phyloP scores from a whole-genome alignment of 2,113 vertebrate genomes.

The Monarcha castaneiventris region DNA sequence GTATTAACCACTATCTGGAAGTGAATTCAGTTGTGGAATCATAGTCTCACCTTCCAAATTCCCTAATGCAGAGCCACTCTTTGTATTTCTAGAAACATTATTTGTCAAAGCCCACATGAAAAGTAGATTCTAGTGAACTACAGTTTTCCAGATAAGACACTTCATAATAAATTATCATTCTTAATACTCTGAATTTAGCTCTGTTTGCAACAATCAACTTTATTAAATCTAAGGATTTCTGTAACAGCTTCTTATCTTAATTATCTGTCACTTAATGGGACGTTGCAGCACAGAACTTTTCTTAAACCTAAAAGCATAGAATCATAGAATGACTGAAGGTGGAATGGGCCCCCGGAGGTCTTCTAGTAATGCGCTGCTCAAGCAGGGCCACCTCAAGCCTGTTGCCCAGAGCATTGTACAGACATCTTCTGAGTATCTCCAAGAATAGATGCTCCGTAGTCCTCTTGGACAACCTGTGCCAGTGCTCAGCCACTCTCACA shows the following conservation, averaged over 20 bases:
- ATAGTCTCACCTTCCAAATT: neutral
- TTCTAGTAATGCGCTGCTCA: rapidly evolving
- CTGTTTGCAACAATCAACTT: neutral
- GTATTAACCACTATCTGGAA: neutral
- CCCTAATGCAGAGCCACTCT: neutral
- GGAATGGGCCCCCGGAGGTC: neutral
- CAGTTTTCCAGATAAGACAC: neutral
- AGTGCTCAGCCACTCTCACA: neutral
- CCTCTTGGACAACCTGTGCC: neutral
- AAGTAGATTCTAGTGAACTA: neutral
- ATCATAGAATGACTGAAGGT: neutral
- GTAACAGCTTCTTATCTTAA: neutral
- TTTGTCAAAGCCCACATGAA: neutral
- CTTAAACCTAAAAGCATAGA: neutral
- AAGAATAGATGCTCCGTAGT: neutral
- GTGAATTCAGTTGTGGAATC: neutral
- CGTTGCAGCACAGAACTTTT: neutral
- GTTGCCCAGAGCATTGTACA: neutral
- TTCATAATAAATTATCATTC: neutral
- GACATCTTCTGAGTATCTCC: neutral
- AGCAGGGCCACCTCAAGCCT: neutral
- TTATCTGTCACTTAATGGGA: neutral
- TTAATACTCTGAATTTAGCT: neutral
- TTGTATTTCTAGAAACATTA: neutral
- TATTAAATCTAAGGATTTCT: neutral